Evolutionary conservation across 1,140 invertebrate genomes (phyloP).

Genomic region (Tribolium castaneum): DNA sequence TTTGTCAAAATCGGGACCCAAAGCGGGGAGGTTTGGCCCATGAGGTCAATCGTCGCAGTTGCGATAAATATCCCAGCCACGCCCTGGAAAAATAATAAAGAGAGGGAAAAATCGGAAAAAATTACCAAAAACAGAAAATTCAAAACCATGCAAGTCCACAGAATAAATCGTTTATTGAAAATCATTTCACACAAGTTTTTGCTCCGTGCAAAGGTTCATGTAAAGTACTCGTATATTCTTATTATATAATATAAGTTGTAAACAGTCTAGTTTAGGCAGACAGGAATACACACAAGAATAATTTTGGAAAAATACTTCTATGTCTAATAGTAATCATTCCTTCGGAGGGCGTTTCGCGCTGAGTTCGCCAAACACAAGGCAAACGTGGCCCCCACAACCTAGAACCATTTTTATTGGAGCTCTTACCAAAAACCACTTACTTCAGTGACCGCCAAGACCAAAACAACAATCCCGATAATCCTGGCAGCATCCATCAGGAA

Average conservation of each 20-base stretch:
- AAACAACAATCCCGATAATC: slow-evolving; percentile 71
- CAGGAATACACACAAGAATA: neutral
- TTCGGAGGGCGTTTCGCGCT: slow-evolving; percentile 48
- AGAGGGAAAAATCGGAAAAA: neutral
- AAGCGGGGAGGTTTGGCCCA: neutral
- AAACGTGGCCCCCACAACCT: slow-evolving; percentile 54
- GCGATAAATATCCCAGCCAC: neutral
- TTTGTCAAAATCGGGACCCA: neutral
- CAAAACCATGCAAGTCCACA: neutral
- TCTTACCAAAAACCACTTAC: slow-evolving; percentile 60
- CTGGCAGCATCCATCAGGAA: slow-evolving; percentile 66
- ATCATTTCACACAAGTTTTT: neutral
- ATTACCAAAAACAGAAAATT: neutral
- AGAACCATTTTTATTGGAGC: slow-evolving; percentile 56
- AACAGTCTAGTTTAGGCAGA: neutral
- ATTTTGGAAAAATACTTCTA: neutral
- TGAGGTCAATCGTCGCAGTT: neutral
- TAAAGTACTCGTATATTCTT: neutral
- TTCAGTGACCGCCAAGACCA: slow-evolving; percentile 74
- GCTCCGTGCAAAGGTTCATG: neutral
- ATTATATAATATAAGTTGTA: neutral
- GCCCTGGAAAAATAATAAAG: neutral
- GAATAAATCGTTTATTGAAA: neutral
- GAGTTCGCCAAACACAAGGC: slow-evolving; percentile 55
- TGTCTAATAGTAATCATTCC: slow-evolving; percentile 51